A percentile compares a stretch with the other conserved stretches of the same genome.
Evolutionary conservation across 2,797 vertebrate genomes (phyloP).

Genomic region (Yasuhikotakia modesta): DNA sequence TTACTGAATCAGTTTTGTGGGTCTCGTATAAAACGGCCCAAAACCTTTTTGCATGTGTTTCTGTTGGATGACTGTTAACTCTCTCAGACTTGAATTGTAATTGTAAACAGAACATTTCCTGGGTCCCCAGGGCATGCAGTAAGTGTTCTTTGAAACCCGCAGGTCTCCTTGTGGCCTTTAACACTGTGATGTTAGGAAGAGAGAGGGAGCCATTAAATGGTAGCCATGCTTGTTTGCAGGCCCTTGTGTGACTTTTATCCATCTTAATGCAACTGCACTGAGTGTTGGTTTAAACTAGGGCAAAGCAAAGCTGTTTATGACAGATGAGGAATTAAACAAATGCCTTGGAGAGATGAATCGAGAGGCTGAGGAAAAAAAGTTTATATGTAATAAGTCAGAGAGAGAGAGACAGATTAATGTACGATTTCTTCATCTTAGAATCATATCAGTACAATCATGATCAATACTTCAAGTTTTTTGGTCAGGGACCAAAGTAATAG

Average conservation of each 20-base stretch:
- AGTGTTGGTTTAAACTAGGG: not conserved
- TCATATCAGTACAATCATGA: not conserved
- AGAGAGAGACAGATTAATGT: not conserved
- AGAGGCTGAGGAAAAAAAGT: not conserved
- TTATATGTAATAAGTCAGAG: not conserved
- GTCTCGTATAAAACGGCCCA: not conserved
- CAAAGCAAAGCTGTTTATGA: slow-evolving; percentile 4
- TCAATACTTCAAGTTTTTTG: not conserved
- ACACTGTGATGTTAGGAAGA: slow-evolving; percentile 54
- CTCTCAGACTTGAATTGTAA: not conserved
- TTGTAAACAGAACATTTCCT: slow-evolving; percentile 19
- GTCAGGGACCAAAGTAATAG: slow-evolving; percentile 12
- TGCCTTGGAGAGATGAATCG: not conserved
- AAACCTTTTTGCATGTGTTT: not conserved
- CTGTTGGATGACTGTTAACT: not conserved
- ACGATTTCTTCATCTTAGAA: not conserved
- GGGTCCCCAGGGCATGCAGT: slow-evolving; percentile 6
- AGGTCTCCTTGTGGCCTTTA: slow-evolving; percentile 67
- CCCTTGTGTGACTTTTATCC: slow-evolving; percentile 13
- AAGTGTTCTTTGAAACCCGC: slow-evolving; percentile 27
- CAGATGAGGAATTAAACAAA: not conserved
- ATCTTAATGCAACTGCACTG: not conserved
- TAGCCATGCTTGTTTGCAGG: slow-evolving; percentile 62
- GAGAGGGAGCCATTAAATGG: slow-evolving; percentile 62
- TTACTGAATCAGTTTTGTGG: not conserved